These are phyloP conservation scores for Aspidapion aeneum DNA, from an alignment of 2,888 invertebrate species.

Conservation along the genomic window DNA sequence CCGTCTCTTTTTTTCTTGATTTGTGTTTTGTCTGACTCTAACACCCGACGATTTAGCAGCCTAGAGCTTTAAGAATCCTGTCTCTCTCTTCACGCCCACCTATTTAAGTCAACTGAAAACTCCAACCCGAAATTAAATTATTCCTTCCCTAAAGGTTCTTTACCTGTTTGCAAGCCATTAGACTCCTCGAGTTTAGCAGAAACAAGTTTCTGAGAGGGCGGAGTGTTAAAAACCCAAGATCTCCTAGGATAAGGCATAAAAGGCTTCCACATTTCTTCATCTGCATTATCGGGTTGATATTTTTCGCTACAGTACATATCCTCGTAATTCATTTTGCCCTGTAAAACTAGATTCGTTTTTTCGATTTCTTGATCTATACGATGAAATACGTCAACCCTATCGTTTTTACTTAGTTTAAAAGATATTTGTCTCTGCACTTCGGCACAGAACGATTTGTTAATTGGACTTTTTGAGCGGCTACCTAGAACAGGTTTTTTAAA, in stretches of 20 bases:
- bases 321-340: slow-evolving; percentile 21
- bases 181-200: slow-evolving; percentile 18
- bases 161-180: slow-evolving; percentile 26
- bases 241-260: slow-evolving; percentile 19
- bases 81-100: too few species aligned
- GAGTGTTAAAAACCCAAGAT: slow-evolving; percentile 32
- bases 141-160: too few species aligned
- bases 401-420: slow-evolving; percentile 10
- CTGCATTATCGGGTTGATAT: slow-evolving; percentile 1
- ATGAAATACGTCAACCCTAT: not conserved
- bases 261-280: slow-evolving; percentile 7
- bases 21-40: too few species aligned
- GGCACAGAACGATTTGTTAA: not conserved
- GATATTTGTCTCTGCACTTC: slow-evolving; percentile 6
- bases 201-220: slow-evolving; percentile 25
- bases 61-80: too few species aligned
- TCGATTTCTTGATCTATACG: slow-evolving; percentile 17
- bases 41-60: too few species aligned
- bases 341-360: slow-evolving; percentile 23
- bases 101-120: too few species aligned
- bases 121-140: too few species aligned
- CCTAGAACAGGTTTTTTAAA: not conserved
- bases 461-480: not conserved
- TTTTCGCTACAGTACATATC: slow-evolving; percentile 5
- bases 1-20: too few species aligned